Evolutionary conservation across 2,797 vertebrate species (phyloP).

Genomic region (Dryobates pubescens): DNA sequence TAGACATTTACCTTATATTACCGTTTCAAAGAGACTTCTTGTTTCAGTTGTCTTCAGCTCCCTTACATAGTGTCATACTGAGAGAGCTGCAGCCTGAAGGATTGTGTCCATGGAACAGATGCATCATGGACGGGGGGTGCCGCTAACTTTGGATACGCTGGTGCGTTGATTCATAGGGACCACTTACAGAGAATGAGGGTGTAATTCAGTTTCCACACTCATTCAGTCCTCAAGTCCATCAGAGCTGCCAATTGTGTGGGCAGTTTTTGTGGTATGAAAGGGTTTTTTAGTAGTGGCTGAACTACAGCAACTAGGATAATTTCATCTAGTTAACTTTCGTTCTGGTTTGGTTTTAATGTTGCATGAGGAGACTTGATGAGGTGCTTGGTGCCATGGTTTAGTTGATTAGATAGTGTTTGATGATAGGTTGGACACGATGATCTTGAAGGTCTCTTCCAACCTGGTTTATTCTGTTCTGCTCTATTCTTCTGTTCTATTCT

Average conservation of each 20-base stretch:
- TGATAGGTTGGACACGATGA: too few species aligned
- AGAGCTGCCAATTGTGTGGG: background rate
- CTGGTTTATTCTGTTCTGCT: too few species aligned
- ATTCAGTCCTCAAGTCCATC: background rate
- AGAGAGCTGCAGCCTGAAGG: background rate
- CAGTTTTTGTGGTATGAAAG: background rate
- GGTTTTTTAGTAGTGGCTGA: background rate
- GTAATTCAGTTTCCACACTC: constrained; percentile 19
- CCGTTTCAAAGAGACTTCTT: constrained; percentile 2
- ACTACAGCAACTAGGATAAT: background rate
- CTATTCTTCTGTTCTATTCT: too few species aligned
- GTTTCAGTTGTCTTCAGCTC: background rate
- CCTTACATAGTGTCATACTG: background rate
- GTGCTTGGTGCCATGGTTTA: too few species aligned
- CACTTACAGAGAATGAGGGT: background rate
- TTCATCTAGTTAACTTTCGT: background rate
- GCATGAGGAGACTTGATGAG: too few species aligned
- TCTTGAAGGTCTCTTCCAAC: too few species aligned
- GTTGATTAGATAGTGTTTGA: too few species aligned
- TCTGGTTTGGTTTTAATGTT: background rate
- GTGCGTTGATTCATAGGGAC: background rate
- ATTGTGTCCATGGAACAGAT: background rate
- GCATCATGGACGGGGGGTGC: background rate
- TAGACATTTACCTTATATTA: constrained; percentile 25
- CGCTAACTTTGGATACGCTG: background rate